Conservation (phyloP, 2,888 invertebrate species). For the Apotomis turbidana region DNA sequence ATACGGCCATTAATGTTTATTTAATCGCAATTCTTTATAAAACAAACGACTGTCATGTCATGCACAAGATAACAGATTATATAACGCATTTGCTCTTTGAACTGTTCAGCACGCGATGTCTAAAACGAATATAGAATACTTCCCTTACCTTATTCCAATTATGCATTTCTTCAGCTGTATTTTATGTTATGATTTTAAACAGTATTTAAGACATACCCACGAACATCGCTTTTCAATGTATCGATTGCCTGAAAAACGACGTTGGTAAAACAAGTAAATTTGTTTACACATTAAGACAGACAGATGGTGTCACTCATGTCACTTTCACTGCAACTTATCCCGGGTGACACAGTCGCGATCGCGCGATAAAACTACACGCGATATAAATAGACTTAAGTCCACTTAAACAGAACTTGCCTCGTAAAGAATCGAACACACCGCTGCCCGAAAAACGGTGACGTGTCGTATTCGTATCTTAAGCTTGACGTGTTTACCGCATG, state of each 20-base stretch:
- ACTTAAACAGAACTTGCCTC: background rate
- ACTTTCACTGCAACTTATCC: constrained; percentile 42
- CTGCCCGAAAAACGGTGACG: no score
- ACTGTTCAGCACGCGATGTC: constrained; percentile 32
- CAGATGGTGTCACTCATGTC: constrained; percentile 40
- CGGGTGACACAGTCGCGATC: constrained; percentile 43
- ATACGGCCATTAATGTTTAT: constrained; percentile 18
- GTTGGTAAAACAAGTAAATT: background rate
- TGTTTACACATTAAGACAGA: constrained; percentile 39
- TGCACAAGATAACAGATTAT: constrained; percentile 31
- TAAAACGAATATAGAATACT: constrained; percentile 6
- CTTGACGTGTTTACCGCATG: no score
- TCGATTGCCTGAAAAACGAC: background rate
- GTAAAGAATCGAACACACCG: background rate
- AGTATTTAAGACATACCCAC: background rate
- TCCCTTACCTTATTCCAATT: background rate
- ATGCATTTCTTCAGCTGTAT: no score
- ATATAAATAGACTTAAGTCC: constrained; percentile 1
- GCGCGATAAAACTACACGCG: constrained; percentile 32
- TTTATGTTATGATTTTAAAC: background rate
- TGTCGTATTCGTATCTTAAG: no score
- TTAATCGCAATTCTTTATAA: constrained; percentile 20
- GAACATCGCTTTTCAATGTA: background rate
- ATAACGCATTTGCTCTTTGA: constrained; percentile 34
- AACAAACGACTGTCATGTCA: constrained; percentile 38